Base-by-base conservation (phyloP, 2,113 vertebrate genomes). In the Platysternon megacephalum region DNA sequence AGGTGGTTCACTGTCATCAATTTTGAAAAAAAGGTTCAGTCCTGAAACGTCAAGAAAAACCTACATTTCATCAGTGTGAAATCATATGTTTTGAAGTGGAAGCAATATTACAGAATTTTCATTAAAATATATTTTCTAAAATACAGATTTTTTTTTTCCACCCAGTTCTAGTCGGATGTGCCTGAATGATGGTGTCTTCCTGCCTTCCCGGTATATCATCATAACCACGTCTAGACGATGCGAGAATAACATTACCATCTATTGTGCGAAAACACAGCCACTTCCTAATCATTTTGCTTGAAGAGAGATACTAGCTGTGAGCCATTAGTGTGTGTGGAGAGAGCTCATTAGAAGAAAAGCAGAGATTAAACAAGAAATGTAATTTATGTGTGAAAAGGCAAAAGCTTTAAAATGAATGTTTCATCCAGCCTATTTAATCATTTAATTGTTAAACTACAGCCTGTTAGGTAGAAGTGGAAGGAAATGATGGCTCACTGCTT, bases 271-370 rank as follows among this genome's bases (percentile, higher is more conserved):
- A 93, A 91, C 29, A n/a, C 90, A 95, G 87, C 82, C 53, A 83
- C 24, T 96, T 95, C 89, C 49, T 95, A 97, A 95, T 94, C 95
- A 88, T 97, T 87, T 95, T 84, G 29, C 94, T 95, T 91, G 85
- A 95, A 94, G 87, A 97, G 84, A 94, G 84, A 88, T 28, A 28
- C 87, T 96, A 97, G 85, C 91, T 97, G 94, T 95, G 96, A 95
- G 85, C 79, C 91, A 94, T 88, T 88, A 92, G 76, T 48, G 82
- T 97, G 93, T 97, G 93, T 79, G 46, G 24, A 95, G 91, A 91
- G 92, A 97, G 96, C 97, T 97, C 97, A 97, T 97, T 97, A 92
- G 86, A 88, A 97, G 85, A 97, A 97, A 96, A 97, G 89, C 24
- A 79, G 95, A 95, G 96, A 97, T 97, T 97, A 97, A 95, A 90